Percentiles rank a stretch among this genome's conserved stretches.
These are phyloP conservation scores for Zaprionus nigranus DNA, from an alignment of 1,140 invertebrate genomes.

Conservation along the genomic window DNA sequence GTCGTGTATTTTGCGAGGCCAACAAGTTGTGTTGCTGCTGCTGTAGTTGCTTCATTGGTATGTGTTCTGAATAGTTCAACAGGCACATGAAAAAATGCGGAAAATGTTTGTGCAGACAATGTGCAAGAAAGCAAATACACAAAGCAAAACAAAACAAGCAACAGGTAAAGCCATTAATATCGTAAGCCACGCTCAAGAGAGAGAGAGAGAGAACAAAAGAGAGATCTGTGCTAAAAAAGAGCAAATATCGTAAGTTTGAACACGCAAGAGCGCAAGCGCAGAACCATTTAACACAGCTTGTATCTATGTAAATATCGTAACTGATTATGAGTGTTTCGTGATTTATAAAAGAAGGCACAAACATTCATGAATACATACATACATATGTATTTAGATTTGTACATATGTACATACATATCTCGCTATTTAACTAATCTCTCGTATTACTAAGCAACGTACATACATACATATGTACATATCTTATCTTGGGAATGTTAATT, in stretches of 20 bases:
- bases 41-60: constrained; percentile 39
- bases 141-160: constrained; percentile 63
- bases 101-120: constrained; percentile 76
- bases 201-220: constrained; percentile 14
- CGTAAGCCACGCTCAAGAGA: constrained; percentile 34
- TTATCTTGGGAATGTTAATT: background rate
- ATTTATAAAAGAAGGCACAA: background rate
- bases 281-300: constrained; percentile 1
- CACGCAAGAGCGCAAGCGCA: constrained; percentile 33
- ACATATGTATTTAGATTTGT: background rate
- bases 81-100: constrained; percentile 72
- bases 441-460: background rate
- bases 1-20: constrained; percentile 33
- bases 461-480: background rate
- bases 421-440: background rate
- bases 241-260: constrained; percentile 56
- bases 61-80: constrained; percentile 63
- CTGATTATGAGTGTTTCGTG: constrained; percentile 3
- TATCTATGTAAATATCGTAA: background rate
- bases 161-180: constrained; percentile 67
- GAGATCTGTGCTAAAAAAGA: constrained; percentile 6
- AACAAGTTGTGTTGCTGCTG: background rate
- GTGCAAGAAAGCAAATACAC: constrained; percentile 37
- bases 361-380: background rate
- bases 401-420: background rate